phyloP scores from a whole-genome alignment of 1,140 invertebrate species.

The Ceratina australensis region DNA sequence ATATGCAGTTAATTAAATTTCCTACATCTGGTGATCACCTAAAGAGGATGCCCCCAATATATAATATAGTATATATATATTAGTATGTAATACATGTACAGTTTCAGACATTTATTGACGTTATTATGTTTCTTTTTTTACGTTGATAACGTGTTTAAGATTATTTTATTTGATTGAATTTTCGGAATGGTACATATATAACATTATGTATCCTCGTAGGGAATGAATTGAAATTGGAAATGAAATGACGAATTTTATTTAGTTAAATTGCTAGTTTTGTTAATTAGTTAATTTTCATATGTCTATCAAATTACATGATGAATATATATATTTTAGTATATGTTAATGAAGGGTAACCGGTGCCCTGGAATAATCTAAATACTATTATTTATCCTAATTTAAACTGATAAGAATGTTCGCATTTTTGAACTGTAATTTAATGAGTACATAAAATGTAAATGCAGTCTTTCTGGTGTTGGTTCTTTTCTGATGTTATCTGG shows the following conservation, averaged over 20 bases:
- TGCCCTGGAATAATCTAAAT: slow-evolving; percentile 56
- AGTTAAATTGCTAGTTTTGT: slow-evolving; percentile 17
- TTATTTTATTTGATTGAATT: slow-evolving; percentile 48
- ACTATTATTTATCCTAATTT: slow-evolving; percentile 66
- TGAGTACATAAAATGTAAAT: slow-evolving; percentile 56
- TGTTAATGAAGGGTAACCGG: slow-evolving; percentile 49
- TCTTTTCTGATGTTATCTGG: slow-evolving; percentile 70
- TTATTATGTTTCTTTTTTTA: slow-evolving; percentile 30
- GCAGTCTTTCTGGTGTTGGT: slow-evolving; percentile 77
- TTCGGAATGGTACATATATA: slow-evolving; percentile 41
- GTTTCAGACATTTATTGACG: slow-evolving; percentile 36
- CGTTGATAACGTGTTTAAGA: slow-evolving; percentile 40
- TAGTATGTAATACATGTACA: slow-evolving; percentile 37
- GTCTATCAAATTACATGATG: slow-evolving; percentile 50
- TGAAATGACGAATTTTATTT: slow-evolving; percentile 58
- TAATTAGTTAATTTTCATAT: slow-evolving; percentile 25
- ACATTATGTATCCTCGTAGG: slow-evolving; percentile 31
- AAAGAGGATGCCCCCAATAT: slow-evolving; percentile 16
- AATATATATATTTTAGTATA: slow-evolving; percentile 44
- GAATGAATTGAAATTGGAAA: slow-evolving; percentile 54
- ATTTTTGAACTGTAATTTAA: slow-evolving; percentile 53
- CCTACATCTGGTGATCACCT: slow-evolving; percentile 25
- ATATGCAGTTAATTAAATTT: slow-evolving; percentile 42
- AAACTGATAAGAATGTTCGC: slow-evolving; percentile 57
- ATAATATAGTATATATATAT: slow-evolving; percentile 38